Percentiles rank a stretch among this genome's conserved stretches.
These are phyloP conservation scores for Eolophus roseicapilla DNA, from an alignment of 2,113 vertebrate genomes.

Conservation along the genomic window DNA sequence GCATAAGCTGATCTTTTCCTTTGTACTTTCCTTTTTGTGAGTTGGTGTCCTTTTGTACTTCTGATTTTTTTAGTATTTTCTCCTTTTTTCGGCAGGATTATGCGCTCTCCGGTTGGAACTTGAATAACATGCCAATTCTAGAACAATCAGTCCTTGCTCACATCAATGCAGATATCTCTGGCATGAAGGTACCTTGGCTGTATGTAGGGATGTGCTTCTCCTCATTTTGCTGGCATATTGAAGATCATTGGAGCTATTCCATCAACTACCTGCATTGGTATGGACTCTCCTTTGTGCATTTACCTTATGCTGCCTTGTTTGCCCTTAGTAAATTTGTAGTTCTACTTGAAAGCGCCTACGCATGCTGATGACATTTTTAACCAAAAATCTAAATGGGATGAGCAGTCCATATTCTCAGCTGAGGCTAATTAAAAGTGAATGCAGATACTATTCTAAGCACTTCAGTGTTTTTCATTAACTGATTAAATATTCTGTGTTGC, in stretches of 20 bases:
- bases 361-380: background rate
- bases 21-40: background rate
- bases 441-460: background rate
- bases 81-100: constrained; percentile 83
- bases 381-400: background rate
- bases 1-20: background rate
- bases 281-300: background rate
- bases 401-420: background rate
- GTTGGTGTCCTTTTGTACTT: background rate
- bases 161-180: constrained; percentile 96
- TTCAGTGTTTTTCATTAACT: background rate
- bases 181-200: constrained; percentile 99
- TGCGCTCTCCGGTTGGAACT: constrained; percentile 94
- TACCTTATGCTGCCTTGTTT: background rate
- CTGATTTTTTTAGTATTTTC: background rate
- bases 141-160: constrained; percentile 96
- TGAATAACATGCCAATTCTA: constrained; percentile 98
- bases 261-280: constrained; percentile 99
- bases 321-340: background rate
- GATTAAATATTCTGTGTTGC: background rate
- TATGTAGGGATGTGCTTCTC: constrained; percentile 99
- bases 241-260: constrained; percentile 99
- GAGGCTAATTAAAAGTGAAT: background rate
- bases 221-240: constrained; percentile 98
- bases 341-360: background rate